A percentile compares a stretch with the other conserved stretches of the same genome.
Conservation (phyloP, 2,888 invertebrate species). For the Trypoxylon attenuatum region DNA sequence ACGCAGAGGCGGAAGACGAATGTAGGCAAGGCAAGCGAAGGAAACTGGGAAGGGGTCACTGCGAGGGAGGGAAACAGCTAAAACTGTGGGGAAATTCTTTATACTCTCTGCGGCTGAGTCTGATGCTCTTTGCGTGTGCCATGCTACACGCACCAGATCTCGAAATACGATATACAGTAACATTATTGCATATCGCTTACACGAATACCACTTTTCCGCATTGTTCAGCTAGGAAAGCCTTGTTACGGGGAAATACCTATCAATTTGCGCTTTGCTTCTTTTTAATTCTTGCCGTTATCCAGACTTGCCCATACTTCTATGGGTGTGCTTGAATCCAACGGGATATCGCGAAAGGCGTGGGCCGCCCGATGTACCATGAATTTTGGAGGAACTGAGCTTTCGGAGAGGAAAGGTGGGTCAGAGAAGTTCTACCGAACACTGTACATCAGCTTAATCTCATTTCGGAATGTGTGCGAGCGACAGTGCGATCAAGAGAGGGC, state of each 20-base stretch:
- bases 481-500: slow-evolving; percentile 27
- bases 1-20: slow-evolving; percentile 53
- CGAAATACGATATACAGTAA: slow-evolving; percentile 13
- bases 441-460: slow-evolving; percentile 66
- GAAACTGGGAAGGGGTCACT: slow-evolving; percentile 54
- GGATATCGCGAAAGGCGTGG: not conserved
- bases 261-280: not conserved
- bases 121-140: slow-evolving; percentile 23
- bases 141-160: slow-evolving; percentile 20
- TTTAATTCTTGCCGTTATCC: not conserved
- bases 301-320: slow-evolving; percentile 11
- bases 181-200: slow-evolving; percentile 17
- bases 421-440: slow-evolving; percentile 44
- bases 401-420: slow-evolving; percentile 2
- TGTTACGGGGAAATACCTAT: not conserved
- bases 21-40: slow-evolving; percentile 43
- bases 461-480: slow-evolving; percentile 56
- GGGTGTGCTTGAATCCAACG: slow-evolving; percentile 7
- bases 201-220: not conserved
- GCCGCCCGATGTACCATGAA: not conserved
- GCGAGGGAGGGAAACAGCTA: slow-evolving; percentile 44
- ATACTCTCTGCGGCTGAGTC: slow-evolving; percentile 44
- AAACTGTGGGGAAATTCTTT: slow-evolving; percentile 59
- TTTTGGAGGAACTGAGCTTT: not conserved
- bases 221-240: not conserved